These are phyloP conservation scores for Umimayanthus kanabou DNA, from an alignment of 92 coral and sea anemone genomes.

Conservation along the genomic window DNA sequence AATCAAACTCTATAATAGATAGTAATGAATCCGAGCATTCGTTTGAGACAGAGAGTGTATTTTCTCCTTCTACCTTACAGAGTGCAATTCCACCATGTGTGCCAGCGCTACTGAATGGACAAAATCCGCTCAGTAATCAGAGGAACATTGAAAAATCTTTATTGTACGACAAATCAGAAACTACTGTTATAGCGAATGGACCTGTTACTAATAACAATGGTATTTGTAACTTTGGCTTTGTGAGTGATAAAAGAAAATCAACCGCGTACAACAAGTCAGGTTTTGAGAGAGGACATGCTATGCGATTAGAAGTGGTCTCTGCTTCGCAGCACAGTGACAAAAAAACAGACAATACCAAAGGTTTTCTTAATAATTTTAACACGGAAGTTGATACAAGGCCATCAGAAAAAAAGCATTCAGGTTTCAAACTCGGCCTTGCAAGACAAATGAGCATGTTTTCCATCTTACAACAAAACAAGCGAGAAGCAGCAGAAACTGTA, in stretches of 20 bases:
- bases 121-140: background rate
- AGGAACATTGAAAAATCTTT: background rate
- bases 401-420: background rate
- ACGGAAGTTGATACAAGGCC: background rate
- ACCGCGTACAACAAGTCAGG: background rate
- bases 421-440: background rate
- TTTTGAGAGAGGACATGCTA: background rate
- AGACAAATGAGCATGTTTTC: slow-evolving; percentile 49
- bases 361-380: background rate
- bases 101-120: background rate
- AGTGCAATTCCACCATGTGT: no score
- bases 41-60: background rate
- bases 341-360: background rate
- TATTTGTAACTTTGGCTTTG: background rate
- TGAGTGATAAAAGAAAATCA: background rate
- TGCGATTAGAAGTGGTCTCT: slow-evolving; percentile 23
- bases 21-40: background rate
- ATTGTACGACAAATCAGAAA: background rate
- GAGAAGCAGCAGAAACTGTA: background rate
- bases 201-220: background rate
- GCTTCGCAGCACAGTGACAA: slow-evolving; percentile 1
- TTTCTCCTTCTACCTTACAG: background rate
- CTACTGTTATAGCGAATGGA: background rate
- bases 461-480: slow-evolving; percentile 18
- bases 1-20: background rate